A percentile compares a stretch with the other conserved stretches of the same genome.
phyloP scores from a whole-genome alignment of 1,140 invertebrate species.

The Aporrectodea caliginosa region DNA sequence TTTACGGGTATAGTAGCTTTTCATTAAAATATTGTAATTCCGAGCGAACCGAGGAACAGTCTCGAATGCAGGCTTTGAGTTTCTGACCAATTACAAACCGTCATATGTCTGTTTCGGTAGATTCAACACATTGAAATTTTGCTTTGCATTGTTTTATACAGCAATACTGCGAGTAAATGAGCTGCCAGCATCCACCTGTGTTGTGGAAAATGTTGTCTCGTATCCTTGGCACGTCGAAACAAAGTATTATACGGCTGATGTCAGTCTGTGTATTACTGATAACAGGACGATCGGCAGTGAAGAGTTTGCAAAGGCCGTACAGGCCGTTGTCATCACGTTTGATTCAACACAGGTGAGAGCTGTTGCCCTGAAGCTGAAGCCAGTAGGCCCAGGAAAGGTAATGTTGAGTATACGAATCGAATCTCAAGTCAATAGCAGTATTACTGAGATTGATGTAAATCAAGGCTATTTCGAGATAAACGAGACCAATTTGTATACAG shows the following conservation, averaged over 20 bases:
- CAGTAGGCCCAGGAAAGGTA: too few relatives aligned
- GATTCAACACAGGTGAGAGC: slow-evolving; percentile 58
- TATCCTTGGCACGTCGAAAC: slow-evolving; percentile 65
- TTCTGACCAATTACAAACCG: background rate
- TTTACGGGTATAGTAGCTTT: background rate
- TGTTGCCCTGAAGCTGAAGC: background rate
- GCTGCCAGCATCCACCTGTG: slow-evolving; percentile 46
- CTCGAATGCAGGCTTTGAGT: background rate
- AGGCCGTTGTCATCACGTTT: slow-evolving; percentile 63
- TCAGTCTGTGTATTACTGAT: slow-evolving; percentile 59
- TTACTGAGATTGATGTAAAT: too few relatives aligned
- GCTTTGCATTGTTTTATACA: slow-evolving; percentile 37
- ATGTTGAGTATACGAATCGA: too few relatives aligned
- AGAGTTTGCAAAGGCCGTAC: slow-evolving; percentile 58
- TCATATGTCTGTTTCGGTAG: background rate
- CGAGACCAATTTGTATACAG: too few relatives aligned
- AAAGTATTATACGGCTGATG: slow-evolving; percentile 66
- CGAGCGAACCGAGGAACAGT: background rate
- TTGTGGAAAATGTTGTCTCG: slow-evolving; percentile 54
- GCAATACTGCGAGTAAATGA: slow-evolving; percentile 54
- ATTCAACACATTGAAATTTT: background rate
- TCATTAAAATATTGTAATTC: background rate
- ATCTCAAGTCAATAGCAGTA: too few relatives aligned
- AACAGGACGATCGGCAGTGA: slow-evolving; percentile 55
- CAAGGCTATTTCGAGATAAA: too few relatives aligned